Conservation (phyloP, 2,113 vertebrate genomes). For the Burhinus oedicnemus region DNA sequence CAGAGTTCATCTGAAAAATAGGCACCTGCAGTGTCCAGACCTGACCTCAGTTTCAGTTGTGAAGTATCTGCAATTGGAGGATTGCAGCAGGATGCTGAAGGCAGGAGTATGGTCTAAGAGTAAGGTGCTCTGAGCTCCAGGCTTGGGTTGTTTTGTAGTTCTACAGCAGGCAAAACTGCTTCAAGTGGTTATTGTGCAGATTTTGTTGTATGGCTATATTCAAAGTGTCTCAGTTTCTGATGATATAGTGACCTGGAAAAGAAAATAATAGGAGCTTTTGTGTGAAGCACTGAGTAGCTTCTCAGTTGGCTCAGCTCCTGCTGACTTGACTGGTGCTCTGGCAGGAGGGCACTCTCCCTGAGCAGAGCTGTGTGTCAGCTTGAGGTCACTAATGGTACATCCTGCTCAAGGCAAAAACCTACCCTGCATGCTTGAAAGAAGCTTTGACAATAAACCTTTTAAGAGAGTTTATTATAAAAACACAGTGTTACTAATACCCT, state of each 20-base stretch:
- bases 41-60: not conserved
- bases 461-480: conserved; percentile 46
- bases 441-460: conserved; percentile 51
- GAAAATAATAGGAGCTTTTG: not conserved
- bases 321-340: not conserved
- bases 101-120: not conserved
- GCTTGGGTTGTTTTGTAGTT: not conserved
- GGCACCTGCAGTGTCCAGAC: rapidly evolving
- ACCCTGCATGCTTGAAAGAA: conserved; percentile 32
- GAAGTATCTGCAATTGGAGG: not conserved
- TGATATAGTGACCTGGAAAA: not conserved
- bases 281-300: not conserved
- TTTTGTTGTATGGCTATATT: not conserved
- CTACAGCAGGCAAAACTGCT: not conserved
- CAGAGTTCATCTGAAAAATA: not conserved
- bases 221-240: not conserved
- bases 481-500: not conserved
- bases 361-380: not conserved
- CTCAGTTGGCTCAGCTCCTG: not conserved
- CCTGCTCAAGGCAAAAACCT: conserved; percentile 37
- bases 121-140: not conserved
- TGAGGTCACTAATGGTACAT: conserved; percentile 21
- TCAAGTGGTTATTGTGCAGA: not conserved
- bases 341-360: not conserved
- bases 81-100: not conserved